phyloP scores from a whole-genome alignment of 1,140 invertebrate genomes.

The Zophobas atratus region DNA sequence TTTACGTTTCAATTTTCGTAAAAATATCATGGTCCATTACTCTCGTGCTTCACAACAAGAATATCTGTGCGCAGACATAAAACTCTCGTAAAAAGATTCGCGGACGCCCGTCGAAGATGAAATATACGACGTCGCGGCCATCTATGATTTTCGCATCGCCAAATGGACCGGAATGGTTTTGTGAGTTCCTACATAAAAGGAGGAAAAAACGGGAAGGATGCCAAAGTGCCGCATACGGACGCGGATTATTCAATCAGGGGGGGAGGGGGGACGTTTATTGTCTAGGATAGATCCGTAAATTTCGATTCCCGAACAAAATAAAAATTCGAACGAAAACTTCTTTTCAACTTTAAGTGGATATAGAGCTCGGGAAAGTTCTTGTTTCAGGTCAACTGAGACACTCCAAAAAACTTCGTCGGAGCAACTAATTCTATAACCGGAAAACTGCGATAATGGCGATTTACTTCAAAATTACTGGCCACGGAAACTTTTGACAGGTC shows the following conservation, averaged over 20 bases:
- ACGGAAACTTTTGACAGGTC: no score
- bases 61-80: slow-evolving; percentile 60
- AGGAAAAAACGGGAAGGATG: slow-evolving; percentile 24
- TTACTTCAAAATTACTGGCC: no score
- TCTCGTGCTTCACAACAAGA: slow-evolving; percentile 57
- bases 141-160: slow-evolving; percentile 55
- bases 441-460: no score
- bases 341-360: no score
- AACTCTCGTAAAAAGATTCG: slow-evolving; percentile 60
- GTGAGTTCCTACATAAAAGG: slow-evolving; percentile 15
- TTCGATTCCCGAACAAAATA: no score
- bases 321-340: no score
- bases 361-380: no score
- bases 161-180: slow-evolving; percentile 59
- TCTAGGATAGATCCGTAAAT: no score
- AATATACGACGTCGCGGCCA: slow-evolving; percentile 57
- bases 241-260: slow-evolving; percentile 19
- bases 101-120: slow-evolving; percentile 59
- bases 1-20: slow-evolving; percentile 66
- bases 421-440: background rate
- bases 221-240: slow-evolving; percentile 1
- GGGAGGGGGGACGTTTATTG: no score
- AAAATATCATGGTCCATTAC: slow-evolving; percentile 66
- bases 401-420: background rate
- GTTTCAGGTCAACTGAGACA: no score